Evolutionary conservation across 2,113 vertebrate species (phyloP).

Genomic region (Rallus limicola): DNA sequence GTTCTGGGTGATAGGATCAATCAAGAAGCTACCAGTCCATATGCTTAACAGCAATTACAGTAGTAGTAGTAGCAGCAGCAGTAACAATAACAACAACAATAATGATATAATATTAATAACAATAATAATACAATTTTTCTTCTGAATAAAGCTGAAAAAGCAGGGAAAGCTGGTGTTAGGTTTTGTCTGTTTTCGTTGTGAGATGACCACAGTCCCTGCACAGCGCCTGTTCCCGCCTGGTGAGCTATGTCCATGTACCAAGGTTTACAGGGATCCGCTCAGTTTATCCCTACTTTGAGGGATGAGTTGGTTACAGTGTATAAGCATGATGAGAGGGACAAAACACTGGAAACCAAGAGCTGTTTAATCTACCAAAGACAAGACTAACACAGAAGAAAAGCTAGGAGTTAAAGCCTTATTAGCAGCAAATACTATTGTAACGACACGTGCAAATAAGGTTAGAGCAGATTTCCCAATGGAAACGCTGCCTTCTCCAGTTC

Average conservation of each 20-base stretch:
- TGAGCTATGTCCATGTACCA: neutral
- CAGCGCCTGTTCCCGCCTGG: neutral
- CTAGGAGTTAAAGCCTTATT: neutral
- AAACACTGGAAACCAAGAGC: neutral
- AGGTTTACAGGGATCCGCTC: neutral
- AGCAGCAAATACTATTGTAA: neutral
- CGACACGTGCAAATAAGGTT: neutral
- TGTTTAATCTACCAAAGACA: neutral
- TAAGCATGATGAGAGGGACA: neutral
- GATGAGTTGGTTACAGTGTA: neutral
- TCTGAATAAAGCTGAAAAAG: neutral
- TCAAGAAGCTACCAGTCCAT: neutral
- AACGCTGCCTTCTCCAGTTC: neutral
- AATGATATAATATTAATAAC: neutral
- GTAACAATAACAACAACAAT: neutral
- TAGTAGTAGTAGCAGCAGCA: fast-evolving
- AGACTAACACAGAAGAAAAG: neutral
- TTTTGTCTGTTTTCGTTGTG: neutral
- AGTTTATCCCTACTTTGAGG: neutral
- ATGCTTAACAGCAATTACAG: neutral
- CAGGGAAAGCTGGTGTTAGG: neutral
- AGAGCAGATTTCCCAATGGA: neutral
- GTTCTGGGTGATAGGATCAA: neutral
- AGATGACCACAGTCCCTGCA: neutral
- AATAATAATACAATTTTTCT: neutral